Evolutionary conservation across 1,140 invertebrate species (phyloP), one percentile per base, ranked within the genome.

Genomic region (Apocrypta bakeri): DNA sequence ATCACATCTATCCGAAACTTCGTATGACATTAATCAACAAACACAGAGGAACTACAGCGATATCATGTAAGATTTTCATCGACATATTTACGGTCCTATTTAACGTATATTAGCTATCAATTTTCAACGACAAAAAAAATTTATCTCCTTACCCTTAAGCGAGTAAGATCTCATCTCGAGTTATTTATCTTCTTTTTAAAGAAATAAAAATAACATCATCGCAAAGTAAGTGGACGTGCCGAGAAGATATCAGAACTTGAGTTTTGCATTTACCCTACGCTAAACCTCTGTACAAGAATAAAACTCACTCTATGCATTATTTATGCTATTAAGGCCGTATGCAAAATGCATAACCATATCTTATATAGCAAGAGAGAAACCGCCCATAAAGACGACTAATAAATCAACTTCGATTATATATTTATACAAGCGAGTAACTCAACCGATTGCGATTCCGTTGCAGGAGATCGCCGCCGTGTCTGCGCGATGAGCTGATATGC

Each of bases 401-500:
- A 27, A 27, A 27, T 37, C 68, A 71, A 9, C 6, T 71, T n/a
- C 31, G 29, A 33, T 33, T 71, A 71, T 56, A 9, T 17, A 56
- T 14, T 69, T 2, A 31, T 31, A 31, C 1, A 69, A 31, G 9
- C 12, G 29, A 69, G 12, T 9, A 37, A 42, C 72, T 21, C 63
- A 12, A 1, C n/a, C n/a, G n/a, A n/a, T n/a, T n/a, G n/a, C n/a
- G n/a, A n/a, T n/a, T n/a, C n/a, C n/a, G n/a, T n/a, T n/a, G 21
- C 48, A 82, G 80, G 73, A 68, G 37, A 29, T 14, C 11, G n/a
- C 73, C 73, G 11, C 79, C 85, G 24, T 88, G 87, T 77, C 76
- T 91, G 24, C 85, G 87, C 6, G 85, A 88, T 61, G 88, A 90
- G 33, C 84, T 92, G 24, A 72, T 92, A 27, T 91, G 90, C 81